Percentiles rank a stretch among this genome's conserved stretches.
These are phyloP conservation scores for Heliocidaris tuberculata DNA, from an alignment of 35 echinoderm and acorn worm genomes.

Conservation along the genomic window DNA sequence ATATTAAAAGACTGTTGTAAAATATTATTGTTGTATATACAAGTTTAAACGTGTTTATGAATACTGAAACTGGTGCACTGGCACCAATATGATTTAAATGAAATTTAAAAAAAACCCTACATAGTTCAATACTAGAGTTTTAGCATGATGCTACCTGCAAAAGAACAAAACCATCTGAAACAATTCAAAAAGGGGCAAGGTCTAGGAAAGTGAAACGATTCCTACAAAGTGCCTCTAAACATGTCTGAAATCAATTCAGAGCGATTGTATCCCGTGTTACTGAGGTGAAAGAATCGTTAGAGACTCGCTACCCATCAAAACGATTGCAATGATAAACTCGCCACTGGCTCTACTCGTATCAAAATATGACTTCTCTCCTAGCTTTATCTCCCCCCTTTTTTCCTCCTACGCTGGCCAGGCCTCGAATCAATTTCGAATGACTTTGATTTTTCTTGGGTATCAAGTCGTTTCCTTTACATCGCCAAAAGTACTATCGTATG, in stretches of 20 bases:
- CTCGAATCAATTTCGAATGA: slow-evolving; percentile 33
- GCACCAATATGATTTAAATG: too few relatives aligned
- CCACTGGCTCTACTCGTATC: slow-evolving; percentile 5
- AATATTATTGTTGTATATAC: too few relatives aligned
- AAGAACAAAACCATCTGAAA: too few relatives aligned
- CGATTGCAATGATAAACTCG: slow-evolving; percentile 36
- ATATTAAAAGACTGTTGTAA: too few relatives aligned
- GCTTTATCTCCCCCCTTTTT: background rate
- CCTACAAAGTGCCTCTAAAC: background rate
- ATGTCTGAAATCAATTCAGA: background rate
- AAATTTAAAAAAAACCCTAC: background rate
- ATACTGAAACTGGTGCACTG: too few relatives aligned
- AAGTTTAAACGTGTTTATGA: too few relatives aligned
- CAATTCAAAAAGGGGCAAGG: background rate
- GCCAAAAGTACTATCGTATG: slow-evolving; percentile 43
- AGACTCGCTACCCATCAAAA: slow-evolving; percentile 33
- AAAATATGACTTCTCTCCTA: slow-evolving; percentile 31
- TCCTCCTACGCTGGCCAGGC: background rate
- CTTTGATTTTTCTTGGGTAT: slow-evolving; percentile 28
- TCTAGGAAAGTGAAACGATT: background rate
- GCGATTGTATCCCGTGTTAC: slow-evolving; percentile 2
- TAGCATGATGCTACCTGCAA: background rate
- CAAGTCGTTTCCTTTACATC: slow-evolving; percentile 27
- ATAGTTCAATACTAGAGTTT: background rate
- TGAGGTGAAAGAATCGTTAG: background rate